Conservation (phyloP, 2,888 invertebrate genomes). For the Diachrysia chrysitis region DNA sequence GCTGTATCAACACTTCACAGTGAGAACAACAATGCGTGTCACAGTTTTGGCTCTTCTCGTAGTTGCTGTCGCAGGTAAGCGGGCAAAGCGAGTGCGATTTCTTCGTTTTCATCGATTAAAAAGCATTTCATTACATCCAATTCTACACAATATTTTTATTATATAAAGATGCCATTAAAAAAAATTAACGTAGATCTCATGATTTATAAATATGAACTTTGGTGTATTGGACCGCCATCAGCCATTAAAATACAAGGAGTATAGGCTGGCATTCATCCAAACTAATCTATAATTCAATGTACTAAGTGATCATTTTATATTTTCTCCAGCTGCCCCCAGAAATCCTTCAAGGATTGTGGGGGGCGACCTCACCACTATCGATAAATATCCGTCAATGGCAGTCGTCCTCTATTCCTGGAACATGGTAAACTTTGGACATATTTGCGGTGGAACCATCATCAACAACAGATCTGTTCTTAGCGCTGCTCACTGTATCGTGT, state of each 20-base stretch:
- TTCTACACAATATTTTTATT: no score
- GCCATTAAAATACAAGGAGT: no score
- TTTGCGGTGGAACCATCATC: conserved; percentile 37
- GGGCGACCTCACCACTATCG: conserved; percentile 58
- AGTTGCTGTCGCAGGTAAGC: not conserved
- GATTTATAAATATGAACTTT: no score
- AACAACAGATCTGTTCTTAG: conserved; percentile 35
- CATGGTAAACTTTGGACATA: conserved; percentile 9
- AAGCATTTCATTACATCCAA: no score
- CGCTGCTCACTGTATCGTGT: conserved; percentile 39
- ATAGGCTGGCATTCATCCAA: no score
- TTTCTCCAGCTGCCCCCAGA: conserved; percentile 36
- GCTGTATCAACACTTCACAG: not conserved
- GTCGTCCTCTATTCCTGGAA: conserved; percentile 35
- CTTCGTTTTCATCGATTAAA: no score
- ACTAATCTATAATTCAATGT: no score
- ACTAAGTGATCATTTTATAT: not conserved
- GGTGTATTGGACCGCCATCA: no score
- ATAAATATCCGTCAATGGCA: conserved; percentile 40
- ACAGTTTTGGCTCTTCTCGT: not conserved
- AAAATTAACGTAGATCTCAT: no score
- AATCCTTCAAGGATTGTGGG: conserved; percentile 62
- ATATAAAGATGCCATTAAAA: no score
- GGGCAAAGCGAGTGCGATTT: no score
- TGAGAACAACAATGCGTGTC: not conserved